These are phyloP conservation scores for Fissipunctia ypsillon DNA, from an alignment of 2,888 invertebrate genomes.

Conservation along the genomic window DNA sequence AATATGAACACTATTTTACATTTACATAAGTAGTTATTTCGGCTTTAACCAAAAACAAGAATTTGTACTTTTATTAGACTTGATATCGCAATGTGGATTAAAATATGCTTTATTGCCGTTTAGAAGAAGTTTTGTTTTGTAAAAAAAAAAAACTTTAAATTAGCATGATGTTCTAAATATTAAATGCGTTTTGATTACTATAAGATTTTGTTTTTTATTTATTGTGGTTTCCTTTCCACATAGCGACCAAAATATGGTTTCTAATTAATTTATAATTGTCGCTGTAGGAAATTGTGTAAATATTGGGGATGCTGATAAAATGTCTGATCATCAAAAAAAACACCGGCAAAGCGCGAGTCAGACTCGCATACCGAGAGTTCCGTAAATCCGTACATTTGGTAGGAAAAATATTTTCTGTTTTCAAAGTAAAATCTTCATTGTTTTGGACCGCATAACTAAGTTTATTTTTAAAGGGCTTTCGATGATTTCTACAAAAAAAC, in stretches of 20 bases:
- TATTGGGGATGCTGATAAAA: background rate
- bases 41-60: slow-evolving; percentile 70
- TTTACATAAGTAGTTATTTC: slow-evolving; percentile 66
- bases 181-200: slow-evolving; percentile 80
- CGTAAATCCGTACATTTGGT: too few species aligned
- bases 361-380: background rate
- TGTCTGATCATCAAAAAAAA: background rate
- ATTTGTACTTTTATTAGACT: slow-evolving; percentile 73
- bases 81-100: slow-evolving; percentile 72
- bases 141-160: slow-evolving; percentile 77
- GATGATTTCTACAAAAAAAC: background rate
- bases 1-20: slow-evolving; percentile 64
- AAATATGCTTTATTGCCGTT: slow-evolving; percentile 80
- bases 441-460: background rate
- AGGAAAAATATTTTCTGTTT: background rate
- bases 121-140: slow-evolving; percentile 78
- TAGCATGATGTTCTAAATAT: slow-evolving; percentile 82
- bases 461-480: background rate
- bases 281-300: background rate
- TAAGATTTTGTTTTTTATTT: slow-evolving; percentile 60
- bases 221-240: background rate
- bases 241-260: background rate
- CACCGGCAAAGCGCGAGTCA: background rate
- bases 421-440: background rate
- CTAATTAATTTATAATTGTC: background rate